phyloP scores from a whole-genome alignment of 2,797 vertebrate genomes.

The Rhabdomys pumilio region DNA sequence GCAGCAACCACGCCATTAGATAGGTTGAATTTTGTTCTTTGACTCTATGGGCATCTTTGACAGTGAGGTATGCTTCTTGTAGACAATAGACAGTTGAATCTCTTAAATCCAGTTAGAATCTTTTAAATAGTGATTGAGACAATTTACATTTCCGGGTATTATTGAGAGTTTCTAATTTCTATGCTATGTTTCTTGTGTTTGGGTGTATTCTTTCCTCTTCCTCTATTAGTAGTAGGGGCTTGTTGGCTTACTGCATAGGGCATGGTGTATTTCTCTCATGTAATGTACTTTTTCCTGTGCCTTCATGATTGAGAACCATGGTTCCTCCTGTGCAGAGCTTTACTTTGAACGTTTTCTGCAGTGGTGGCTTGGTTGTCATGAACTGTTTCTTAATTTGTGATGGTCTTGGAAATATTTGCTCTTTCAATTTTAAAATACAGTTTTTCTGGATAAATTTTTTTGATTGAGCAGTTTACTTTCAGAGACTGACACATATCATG shows the following conservation, averaged over 20 bases:
- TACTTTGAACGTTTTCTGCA: background rate
- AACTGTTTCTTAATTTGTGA: background rate
- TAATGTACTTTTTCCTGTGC: background rate
- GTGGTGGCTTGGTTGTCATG: background rate
- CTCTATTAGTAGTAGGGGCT: background rate
- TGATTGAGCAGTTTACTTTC: background rate
- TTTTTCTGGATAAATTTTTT: background rate
- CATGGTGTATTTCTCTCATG: background rate
- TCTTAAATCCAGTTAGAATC: background rate
- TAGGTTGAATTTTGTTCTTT: background rate
- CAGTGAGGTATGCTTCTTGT: background rate
- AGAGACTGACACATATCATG: background rate
- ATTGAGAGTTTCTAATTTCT: background rate
- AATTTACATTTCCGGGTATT: background rate
- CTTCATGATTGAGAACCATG: no score
- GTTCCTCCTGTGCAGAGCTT: background rate
- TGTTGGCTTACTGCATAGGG: background rate
- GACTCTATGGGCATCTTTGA: background rate
- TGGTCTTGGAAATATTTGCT: background rate
- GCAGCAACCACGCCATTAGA: no score
- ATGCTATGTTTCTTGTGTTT: background rate
- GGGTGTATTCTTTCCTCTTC: background rate
- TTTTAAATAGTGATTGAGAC: background rate
- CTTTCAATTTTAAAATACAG: background rate
- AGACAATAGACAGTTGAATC: background rate